Base-by-base conservation (phyloP, 92 coral and sea anemone species). In the Epizoanthus illoricatus region DNA sequence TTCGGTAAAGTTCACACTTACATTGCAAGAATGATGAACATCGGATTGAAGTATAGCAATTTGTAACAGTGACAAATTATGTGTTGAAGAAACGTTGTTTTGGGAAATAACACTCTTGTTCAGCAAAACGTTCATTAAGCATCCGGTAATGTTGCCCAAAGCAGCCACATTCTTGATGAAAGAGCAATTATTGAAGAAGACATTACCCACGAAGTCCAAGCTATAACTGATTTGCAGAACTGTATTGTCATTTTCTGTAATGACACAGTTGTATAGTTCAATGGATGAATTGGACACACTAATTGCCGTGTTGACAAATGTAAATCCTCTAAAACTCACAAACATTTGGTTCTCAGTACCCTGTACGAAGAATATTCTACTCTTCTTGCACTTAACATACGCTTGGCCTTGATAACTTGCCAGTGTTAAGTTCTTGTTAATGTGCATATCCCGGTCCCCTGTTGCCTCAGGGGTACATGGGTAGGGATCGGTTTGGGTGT, bases 231-330 rank as follows among this genome's bases (percentile, higher is more conserved):
- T 43, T 28, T 82, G 49, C 58, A 82, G 16, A 39, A 72, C 86
- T 18, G 24, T 5, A 8, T 52, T 24, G 54, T 71, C 67, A 10
- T 68, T 18, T 36, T 70, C 65, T 4, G 57, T 41, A 16, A 82
- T 57, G 41, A 15, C 5, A 39, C 80, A 19, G 40, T 71, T 65
- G 21, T 6, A 20, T 43, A 58, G 58, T 1, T 15, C 39, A 21
- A 70, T 68, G 13, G 67, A 33, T 33, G 81, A 65, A 5, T 73
- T 72, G 0, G 72, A n/a, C 3, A 83, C 63, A 28, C 59, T 59
- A 15, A n/a, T n/a, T n/a, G n/a, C n/a, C n/a, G 86, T 15, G 39
- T 73, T 84, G 45, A 4, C 7, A 73, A 84, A 84, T 39, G 74
- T 23, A 4, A 84, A 80, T 15, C 81, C 86, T 58, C n/a, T 71